These are phyloP conservation scores for Pipistrellus pygmaeus DNA, from an alignment of 2,797 vertebrate species.

Conservation along the genomic window DNA sequence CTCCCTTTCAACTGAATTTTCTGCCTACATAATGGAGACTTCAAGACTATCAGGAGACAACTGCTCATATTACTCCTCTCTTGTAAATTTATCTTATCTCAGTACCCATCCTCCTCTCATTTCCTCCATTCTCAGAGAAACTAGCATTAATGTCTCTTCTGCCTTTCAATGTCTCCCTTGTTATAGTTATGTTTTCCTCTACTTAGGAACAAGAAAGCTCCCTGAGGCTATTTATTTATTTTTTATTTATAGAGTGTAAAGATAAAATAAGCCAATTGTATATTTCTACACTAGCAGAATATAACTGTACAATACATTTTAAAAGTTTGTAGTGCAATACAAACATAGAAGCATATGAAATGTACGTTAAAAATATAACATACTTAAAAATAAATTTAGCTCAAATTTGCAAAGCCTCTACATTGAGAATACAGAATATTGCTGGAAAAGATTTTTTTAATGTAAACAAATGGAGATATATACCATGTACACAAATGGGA, in stretches of 20 bases:
- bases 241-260: conserved; percentile 8
- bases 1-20: neutral
- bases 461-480: neutral
- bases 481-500: neutral
- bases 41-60: neutral
- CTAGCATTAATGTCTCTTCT: neutral
- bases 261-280: neutral
- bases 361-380: neutral
- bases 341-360: neutral
- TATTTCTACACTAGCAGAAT: neutral
- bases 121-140: neutral
- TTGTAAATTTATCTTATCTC: neutral
- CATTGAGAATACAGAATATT: neutral
- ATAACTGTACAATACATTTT: neutral
- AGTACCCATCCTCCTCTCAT: neutral
- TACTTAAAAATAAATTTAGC: neutral
- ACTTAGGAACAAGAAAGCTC: neutral
- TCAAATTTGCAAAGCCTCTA: neutral
- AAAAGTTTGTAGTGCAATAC: neutral
- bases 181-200: neutral
- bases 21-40: neutral
- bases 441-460: neutral
- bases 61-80: neutral
- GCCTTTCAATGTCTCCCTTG: neutral
- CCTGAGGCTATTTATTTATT: neutral